Base-by-base conservation (phyloP, 1,140 invertebrate species). In the Drosophila athabasca region DNA sequence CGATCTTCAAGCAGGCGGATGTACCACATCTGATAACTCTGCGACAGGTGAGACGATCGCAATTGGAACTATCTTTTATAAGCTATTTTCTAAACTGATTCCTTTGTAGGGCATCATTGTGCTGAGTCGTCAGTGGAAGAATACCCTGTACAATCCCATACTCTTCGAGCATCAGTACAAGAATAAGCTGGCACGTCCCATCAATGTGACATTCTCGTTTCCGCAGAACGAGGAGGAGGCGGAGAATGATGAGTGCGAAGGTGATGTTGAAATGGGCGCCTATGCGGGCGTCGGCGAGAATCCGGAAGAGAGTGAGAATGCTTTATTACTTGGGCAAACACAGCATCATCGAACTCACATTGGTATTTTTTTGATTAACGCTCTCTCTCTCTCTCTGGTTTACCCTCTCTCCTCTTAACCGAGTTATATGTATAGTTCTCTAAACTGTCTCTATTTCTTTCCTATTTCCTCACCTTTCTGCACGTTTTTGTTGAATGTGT, bases 41-140 rank as follows among this genome's bases (percentile, higher is more conserved):
- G n/a, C 94, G 97, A 88, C 96, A 97, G 92, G 95, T 95, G 91
- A 52, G 59, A 75, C 17, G 22, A 1, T 0, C 11, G 8, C 5
- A 35, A n/a, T 31, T 2, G 8, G 7, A 19, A 17, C 9, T 31
- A 8, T 44, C 13, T 13, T 39, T 29, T 24, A 31, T 9, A 4
- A n/a, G 19, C 5, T 8, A 91, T 5, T 89, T 50, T n/a, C 4
- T 15, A 3, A 13, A 9, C 11, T 15, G 5, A 0, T 66, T 61
- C 48, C 50, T 68, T 85, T 92, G 35, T 71, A 97, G 94, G 97
- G 97, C n/a, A 95, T 98, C 17, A 95, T 98, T 89, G 97, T 97
- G 48, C 91, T 99, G 17, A 98, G 97, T 81, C 94, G 98, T 2
- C 97, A 99, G 90, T 99, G 98, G 98, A 99, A 99, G 92, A 98